Percentiles rank a stretch among this genome's conserved stretches.
phyloP scores from a whole-genome alignment of 2,888 invertebrate species.

The Agonopterix arenella region DNA sequence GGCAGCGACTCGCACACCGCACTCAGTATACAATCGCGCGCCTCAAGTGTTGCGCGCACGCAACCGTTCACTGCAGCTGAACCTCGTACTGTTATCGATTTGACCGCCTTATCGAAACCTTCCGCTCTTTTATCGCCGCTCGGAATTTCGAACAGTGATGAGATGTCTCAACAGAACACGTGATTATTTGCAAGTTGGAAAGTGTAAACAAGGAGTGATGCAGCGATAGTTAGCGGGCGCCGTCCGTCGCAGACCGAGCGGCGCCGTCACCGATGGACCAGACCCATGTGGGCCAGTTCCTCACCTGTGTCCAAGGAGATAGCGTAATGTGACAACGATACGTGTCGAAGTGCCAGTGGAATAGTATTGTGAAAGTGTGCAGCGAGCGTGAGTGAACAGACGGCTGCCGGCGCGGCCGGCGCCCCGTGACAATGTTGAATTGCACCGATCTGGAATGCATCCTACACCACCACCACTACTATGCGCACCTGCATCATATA shows the following conservation, averaged over 20 bases:
- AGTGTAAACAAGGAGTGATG: conserved; percentile 36
- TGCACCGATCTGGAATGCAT: conserved; percentile 88
- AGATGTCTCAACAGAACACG: conserved; percentile 32
- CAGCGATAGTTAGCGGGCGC: conserved; percentile 30
- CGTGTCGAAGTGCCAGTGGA: conserved; percentile 63
- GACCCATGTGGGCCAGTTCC: conserved; percentile 36
- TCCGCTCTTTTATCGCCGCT: conserved; percentile 30
- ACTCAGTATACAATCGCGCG: conserved; percentile 69
- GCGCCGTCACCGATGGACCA: conserved; percentile 44
- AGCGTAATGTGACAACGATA: conserved; percentile 73
- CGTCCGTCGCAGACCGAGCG: conserved; percentile 47
- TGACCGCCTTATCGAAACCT: conserved; percentile 50
- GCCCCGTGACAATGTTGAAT: conserved; percentile 80
- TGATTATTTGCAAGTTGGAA: conserved; percentile 34
- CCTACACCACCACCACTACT: conserved; percentile 85
- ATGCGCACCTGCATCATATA: conserved; percentile 83
- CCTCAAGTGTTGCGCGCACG: conserved; percentile 67
- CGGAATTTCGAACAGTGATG: conserved; percentile 44
- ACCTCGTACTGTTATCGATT: conserved; percentile 36
- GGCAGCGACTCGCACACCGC: conserved; percentile 51
- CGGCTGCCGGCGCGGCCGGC: conserved; percentile 43
- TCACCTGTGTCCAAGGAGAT: conserved; percentile 54
- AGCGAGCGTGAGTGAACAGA: conserved; percentile 53
- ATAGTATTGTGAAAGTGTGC: conserved; percentile 75
- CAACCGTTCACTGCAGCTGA: conserved; percentile 45